Conservation (phyloP, 2,888 invertebrate species). For the Pristionchus fissidentatus region DNA sequence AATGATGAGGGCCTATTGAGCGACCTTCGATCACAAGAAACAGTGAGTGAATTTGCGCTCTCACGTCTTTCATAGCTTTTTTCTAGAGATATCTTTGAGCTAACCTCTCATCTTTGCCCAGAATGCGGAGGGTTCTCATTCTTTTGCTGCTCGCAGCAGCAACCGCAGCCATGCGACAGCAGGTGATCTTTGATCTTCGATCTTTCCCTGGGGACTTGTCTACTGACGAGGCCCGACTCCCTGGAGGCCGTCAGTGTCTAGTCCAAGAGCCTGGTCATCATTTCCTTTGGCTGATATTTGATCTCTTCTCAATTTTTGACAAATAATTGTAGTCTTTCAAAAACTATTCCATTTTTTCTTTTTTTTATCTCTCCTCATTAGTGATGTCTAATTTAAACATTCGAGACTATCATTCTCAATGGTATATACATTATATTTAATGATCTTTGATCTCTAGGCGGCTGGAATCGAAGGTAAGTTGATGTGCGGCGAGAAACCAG, state of each 20-base stretch:
- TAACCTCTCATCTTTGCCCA: background rate
- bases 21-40: background rate
- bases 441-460: slow-evolving; percentile 51
- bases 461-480: slow-evolving; percentile 62
- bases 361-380: background rate
- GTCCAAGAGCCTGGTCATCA: too few relatives aligned
- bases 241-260: too few relatives aligned
- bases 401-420: background rate
- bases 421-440: background rate
- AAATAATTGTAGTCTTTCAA: too few relatives aligned
- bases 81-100: background rate
- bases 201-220: too few relatives aligned
- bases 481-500: slow-evolving; percentile 66
- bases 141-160: background rate
- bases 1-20: slow-evolving; percentile 31
- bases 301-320: too few relatives aligned
- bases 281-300: too few relatives aligned
- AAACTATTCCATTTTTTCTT: too few relatives aligned
- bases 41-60: background rate
- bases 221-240: too few relatives aligned
- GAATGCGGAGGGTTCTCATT: background rate
- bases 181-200: slow-evolving; percentile 46
- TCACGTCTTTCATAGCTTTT: background rate
- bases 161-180: slow-evolving; percentile 22
- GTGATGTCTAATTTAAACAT: background rate